A percentile compares a stretch with the other conserved stretches of the same genome.
Conservation (phyloP, 2,797 vertebrate species). For the Steatocranus sp. region DNA sequence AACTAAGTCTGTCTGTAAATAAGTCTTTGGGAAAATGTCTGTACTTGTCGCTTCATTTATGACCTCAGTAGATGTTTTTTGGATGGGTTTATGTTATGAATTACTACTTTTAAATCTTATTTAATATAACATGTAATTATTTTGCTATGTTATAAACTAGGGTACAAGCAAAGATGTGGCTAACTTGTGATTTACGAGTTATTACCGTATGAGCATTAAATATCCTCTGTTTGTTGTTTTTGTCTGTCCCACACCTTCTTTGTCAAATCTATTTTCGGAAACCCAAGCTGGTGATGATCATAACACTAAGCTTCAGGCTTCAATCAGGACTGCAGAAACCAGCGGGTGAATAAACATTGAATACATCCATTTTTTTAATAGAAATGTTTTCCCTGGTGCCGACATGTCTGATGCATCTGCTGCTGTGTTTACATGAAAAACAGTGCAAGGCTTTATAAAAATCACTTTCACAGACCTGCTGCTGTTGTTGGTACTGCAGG, state of each 20-base stretch:
- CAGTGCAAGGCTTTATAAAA: not conserved
- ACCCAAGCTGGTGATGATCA: not conserved
- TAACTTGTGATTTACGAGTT: not conserved
- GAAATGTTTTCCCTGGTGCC: not conserved
- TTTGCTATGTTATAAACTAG: not conserved
- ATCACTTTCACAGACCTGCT: constrained; percentile 13
- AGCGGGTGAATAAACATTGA: not conserved
- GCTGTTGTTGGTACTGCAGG: constrained; percentile 75
- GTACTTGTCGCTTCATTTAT: not conserved
- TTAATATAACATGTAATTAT: not conserved
- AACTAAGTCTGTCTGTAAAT: not conserved
- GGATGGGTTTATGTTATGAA: not conserved
- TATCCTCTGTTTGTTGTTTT: not conserved
- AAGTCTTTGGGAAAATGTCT: not conserved
- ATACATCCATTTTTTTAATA: not conserved
- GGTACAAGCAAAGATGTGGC: not conserved
- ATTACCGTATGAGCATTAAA: not conserved
- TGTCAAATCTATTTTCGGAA: not conserved
- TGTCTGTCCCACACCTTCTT: not conserved
- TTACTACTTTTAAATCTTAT: not conserved
- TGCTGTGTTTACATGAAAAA: not conserved
- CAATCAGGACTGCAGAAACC: not conserved
- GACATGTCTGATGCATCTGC: not conserved
- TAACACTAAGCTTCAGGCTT: not conserved
- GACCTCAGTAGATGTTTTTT: not conserved